Evolutionary conservation across 2,797 vertebrate species (phyloP).

Genomic region (Acanthurus tractus): DNA sequence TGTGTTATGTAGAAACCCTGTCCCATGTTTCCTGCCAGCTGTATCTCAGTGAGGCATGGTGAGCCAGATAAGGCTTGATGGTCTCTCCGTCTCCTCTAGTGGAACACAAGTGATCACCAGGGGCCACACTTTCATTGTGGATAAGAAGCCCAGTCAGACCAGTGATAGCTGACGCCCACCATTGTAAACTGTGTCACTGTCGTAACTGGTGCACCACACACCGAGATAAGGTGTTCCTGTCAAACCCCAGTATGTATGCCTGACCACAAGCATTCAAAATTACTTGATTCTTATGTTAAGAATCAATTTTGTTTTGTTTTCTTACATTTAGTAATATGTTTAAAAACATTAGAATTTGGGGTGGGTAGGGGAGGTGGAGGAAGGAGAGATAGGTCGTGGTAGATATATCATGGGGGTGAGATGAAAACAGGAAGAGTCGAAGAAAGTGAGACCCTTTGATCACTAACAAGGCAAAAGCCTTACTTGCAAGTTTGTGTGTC

Average conservation of each 20-base stretch:
- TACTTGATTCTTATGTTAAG: neutral
- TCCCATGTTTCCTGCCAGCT: conserved; percentile 19
- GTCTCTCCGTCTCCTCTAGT: conserved; percentile 51
- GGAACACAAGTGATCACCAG: conserved; percentile 54
- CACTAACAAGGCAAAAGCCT: conserved; percentile 7
- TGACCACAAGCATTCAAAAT: neutral
- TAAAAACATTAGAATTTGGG: neutral
- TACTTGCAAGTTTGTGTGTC: conserved; percentile 12
- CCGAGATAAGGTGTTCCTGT: neutral
- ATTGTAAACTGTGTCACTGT: conserved; percentile 10
- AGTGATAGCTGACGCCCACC: conserved; percentile 19
- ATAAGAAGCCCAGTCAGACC: conserved; percentile 39
- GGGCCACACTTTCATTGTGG: conserved; percentile 22
- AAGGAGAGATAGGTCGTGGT: neutral
- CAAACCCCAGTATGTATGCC: neutral
- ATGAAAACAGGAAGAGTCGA: neutral
- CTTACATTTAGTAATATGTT: neutral
- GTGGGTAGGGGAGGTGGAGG: no score
- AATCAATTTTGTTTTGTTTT: neutral
- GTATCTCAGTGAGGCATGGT: conserved; percentile 31
- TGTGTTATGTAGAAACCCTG: conserved; percentile 6
- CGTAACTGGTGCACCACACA: neutral
- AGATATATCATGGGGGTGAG: neutral
- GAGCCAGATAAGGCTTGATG: conserved; percentile 52
- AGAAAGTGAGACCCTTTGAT: conserved; percentile 6